Evolutionary conservation across 2,797 vertebrate species (phyloP).

Genomic region (Protonibea diacanthus): DNA sequence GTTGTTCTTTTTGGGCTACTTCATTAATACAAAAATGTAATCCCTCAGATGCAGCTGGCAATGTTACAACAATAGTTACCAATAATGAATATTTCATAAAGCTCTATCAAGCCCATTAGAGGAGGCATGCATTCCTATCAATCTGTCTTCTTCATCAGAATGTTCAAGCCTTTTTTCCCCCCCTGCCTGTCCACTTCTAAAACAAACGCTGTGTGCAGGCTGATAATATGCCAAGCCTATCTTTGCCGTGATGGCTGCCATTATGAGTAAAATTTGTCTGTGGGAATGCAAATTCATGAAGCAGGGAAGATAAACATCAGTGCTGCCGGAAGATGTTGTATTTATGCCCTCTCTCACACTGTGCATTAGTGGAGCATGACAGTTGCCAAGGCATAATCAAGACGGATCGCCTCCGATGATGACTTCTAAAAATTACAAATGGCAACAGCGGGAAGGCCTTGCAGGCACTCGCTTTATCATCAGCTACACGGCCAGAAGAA

Average conservation of each 20-base stretch:
- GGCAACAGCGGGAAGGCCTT: conserved; percentile 71
- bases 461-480: conserved; percentile 72
- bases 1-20: conserved; percentile 30
- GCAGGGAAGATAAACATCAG: conserved; percentile 80
- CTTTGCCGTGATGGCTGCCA: conserved; percentile 64
- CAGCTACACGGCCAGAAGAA: conserved; percentile 62
- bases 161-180: conserved; percentile 72
- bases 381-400: conserved; percentile 84
- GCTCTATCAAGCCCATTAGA: conserved; percentile 66
- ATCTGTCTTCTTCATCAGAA: conserved; percentile 74
- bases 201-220: conserved; percentile 76
- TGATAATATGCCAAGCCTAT: conserved; percentile 65
- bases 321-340: conserved; percentile 70
- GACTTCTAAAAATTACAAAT: conserved; percentile 85
- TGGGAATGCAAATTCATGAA: conserved; percentile 78
- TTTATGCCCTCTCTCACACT: conserved; percentile 78
- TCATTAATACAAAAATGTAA: conserved; percentile 65
- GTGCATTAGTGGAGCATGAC: conserved; percentile 80
- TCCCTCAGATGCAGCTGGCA: conserved; percentile 50
- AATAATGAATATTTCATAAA: conserved; percentile 79
- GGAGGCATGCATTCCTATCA: conserved; percentile 61
- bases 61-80: conserved; percentile 60
- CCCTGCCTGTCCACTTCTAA: conserved; percentile 75
- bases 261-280: conserved; percentile 82
- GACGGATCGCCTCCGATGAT: conserved; percentile 80